phyloP scores from a whole-genome alignment of 1,140 invertebrate genomes.

The Papilio helenus region DNA sequence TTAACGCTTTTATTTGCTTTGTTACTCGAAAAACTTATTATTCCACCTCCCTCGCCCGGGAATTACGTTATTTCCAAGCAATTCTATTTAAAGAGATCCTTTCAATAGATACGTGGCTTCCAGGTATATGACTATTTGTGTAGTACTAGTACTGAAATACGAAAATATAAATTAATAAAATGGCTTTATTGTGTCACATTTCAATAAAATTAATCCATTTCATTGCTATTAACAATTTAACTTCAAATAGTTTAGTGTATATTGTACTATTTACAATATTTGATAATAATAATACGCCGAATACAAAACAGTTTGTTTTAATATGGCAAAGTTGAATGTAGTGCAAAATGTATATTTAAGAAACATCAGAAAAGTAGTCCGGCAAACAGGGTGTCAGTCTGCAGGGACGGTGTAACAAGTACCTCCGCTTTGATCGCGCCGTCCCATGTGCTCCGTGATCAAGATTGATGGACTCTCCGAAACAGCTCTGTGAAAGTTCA shows the following conservation, averaged over 20 bases:
- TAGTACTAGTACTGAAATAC: background rate
- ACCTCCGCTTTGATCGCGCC: conserved; percentile 38
- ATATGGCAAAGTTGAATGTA: background rate
- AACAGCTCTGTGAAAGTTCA: conserved; percentile 40
- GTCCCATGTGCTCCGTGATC: conserved; percentile 39
- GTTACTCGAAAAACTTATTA: conserved; percentile 80
- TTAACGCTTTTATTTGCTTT: conserved; percentile 80
- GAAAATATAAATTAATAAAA: background rate
- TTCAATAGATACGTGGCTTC: conserved; percentile 40
- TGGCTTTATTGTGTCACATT: background rate
- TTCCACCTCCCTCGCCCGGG: conserved; percentile 74
- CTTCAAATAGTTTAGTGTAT: background rate
- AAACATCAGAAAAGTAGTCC: conserved; percentile 34
- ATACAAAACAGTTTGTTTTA: background rate
- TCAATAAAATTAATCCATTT: background rate
- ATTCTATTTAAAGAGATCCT: conserved; percentile 52
- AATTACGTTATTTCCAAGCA: conserved; percentile 76
- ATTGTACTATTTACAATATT: background rate
- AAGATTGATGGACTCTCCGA: conserved; percentile 40
- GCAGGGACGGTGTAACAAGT: conserved; percentile 38
- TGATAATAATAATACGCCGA: background rate
- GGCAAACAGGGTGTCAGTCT: conserved; percentile 37
- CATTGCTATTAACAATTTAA: background rate
- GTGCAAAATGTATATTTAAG: conserved; percentile 15
- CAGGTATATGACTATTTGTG: conserved; percentile 20